Conservation (phyloP, 2,797 vertebrate genomes). For the Agapornis canus region DNA sequence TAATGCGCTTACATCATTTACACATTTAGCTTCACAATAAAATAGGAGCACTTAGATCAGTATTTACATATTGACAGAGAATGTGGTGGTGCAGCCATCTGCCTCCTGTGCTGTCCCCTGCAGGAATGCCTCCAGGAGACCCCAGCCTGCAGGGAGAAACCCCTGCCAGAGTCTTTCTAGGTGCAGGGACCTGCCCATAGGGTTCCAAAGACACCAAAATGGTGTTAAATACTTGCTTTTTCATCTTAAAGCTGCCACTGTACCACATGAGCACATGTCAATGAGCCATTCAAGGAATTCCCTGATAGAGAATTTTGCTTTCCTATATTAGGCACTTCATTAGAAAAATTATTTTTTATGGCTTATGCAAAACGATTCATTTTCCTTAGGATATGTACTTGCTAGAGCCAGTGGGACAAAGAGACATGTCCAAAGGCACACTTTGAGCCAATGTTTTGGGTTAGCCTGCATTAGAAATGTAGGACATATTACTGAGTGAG, state of each 20-base stretch:
- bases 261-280: background rate
- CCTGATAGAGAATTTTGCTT: background rate
- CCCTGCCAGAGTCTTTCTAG: background rate
- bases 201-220: background rate
- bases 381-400: background rate
- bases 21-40: constrained; percentile 50
- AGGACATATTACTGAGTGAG: background rate
- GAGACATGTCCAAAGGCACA: background rate
- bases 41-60: constrained; percentile 41
- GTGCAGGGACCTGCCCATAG: background rate
- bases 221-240: background rate
- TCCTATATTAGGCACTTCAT: constrained; percentile 33
- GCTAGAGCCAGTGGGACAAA: background rate
- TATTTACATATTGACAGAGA: constrained; percentile 80
- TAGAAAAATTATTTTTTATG: constrained; percentile 17
- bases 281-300: background rate
- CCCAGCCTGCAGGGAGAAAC: background rate
- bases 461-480: background rate
- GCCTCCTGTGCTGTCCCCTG: background rate
- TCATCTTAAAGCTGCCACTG: background rate
- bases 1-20: constrained; percentile 63
- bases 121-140: background rate
- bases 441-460: background rate
- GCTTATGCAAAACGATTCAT: constrained; percentile 17
- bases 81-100: background rate